Base-by-base conservation (phyloP, 2,888 invertebrate genomes). In the Meghimatium bilineatum region DNA sequence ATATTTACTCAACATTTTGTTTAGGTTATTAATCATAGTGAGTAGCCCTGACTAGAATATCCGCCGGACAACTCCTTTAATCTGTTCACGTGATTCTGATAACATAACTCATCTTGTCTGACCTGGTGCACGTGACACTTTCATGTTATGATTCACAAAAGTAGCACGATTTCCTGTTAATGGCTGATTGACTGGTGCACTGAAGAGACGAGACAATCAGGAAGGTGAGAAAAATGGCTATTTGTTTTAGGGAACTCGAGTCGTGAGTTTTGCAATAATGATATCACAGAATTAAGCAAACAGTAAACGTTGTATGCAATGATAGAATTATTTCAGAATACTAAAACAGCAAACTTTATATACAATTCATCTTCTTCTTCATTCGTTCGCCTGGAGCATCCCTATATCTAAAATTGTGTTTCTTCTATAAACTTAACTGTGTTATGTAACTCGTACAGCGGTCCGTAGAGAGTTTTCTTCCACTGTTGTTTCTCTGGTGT, bases 81-180 rank as follows among this genome's bases (percentile, higher is more conserved):
- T 74, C 49, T 74, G 12, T 29, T 17, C 74, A 74, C 74, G 74
- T 74, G 74, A 74, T 49, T 74, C 14, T 12, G 29, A 49, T 74
- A 74, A 74, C 49, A 32, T n/a, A 34, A 44, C 52, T 44, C 29
- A 44, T 74, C 74, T 26, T 49, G 74, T 49, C 12, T 49, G 6
- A 44, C 29, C 44, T 44, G 29, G 1, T n/a, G 49, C 44, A 74
- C 74, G 74, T 74, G 74, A 49, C 20, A 49, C n/a, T 74, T 2
- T 74, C 1, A n/a, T 26, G 52, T 20, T 29, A 10, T 52, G 29
- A 52, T 49, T 49, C 49, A 5, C n/a, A 36, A n/a, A 49, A 74
- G 20, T n/a, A 52, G 74, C 74, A 74, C 74, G 74, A 23, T 14
- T n/a, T 32, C 14, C 29, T 74, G 74, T 74, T 49, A 74, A 74